Percentiles rank a stretch among this genome's conserved stretches.
phyloP scores from a whole-genome alignment of 2,797 vertebrate genomes.

The Lagocephalus sceleratus region DNA sequence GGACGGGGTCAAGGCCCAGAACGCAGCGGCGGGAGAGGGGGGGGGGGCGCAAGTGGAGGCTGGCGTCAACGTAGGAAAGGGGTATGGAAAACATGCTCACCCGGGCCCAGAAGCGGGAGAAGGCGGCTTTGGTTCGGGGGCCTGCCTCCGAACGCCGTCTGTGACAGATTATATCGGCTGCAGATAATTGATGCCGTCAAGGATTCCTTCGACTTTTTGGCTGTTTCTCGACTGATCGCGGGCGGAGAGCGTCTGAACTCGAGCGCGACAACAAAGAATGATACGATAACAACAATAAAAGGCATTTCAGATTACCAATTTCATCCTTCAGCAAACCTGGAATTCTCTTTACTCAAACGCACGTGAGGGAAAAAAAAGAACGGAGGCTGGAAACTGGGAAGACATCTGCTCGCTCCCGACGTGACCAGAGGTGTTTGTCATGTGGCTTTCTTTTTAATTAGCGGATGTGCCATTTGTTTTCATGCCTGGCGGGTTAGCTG shows the following conservation, averaged over 20 bases:
- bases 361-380: neutral
- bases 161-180: neutral
- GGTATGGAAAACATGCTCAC: neutral
- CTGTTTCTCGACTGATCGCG: neutral
- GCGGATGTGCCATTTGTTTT: conserved; percentile 23
- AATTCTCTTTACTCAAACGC: conserved; percentile 1
- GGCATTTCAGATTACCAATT: neutral
- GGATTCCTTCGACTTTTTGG: neutral
- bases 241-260: neutral
- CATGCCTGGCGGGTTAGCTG: conserved; percentile 8
- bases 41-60: neutral
- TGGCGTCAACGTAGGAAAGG: neutral
- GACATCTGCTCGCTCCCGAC: neutral
- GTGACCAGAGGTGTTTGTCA: conserved; percentile 26
- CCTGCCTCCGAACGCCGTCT: too few species aligned
- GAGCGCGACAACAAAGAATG: neutral
- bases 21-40: neutral
- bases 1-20: conserved; percentile 22
- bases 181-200: neutral
- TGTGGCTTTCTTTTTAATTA: conserved; percentile 39
- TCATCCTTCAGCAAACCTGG: conserved; percentile 7
- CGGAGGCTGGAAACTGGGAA: neutral
- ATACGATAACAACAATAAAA: neutral
- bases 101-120: neutral
- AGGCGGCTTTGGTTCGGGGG: neutral